Percentiles rank a stretch among this genome's conserved stretches.
phyloP scores from a whole-genome alignment of 2,113 vertebrate genomes.

The Sylvicapra grimmia region DNA sequence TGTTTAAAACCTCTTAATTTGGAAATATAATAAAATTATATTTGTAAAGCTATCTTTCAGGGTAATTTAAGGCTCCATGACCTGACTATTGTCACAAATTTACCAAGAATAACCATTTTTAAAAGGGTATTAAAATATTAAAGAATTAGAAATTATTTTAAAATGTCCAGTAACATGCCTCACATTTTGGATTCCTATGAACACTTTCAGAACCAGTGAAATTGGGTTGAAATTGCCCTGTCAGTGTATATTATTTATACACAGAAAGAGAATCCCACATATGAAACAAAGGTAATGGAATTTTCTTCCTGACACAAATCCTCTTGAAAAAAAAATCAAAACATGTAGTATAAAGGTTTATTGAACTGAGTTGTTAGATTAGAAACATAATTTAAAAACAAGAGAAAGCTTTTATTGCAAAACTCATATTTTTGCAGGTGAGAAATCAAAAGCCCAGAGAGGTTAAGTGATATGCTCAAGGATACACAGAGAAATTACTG shows the following conservation, averaged over 20 bases:
- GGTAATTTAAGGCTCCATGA: background rate
- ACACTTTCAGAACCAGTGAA: constrained; percentile 17
- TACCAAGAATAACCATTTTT: background rate
- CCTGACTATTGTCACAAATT: background rate
- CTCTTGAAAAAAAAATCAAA: constrained; percentile 27
- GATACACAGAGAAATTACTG: background rate
- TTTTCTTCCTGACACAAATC: constrained; percentile 23
- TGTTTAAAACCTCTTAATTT: background rate
- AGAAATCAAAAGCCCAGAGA: background rate
- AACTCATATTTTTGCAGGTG: background rate
- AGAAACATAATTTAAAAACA: background rate
- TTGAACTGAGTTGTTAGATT: background rate
- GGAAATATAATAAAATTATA: background rate
- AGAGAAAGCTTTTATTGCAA: background rate
- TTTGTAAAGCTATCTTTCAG: background rate
- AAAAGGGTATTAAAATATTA: background rate
- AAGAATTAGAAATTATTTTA: constrained; percentile 17
- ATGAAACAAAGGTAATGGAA: constrained; percentile 14
- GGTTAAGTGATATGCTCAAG: background rate
- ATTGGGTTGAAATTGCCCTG: background rate
- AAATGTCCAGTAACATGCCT: background rate
- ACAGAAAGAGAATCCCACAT: background rate
- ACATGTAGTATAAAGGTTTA: background rate
- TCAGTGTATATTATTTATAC: constrained; percentile 30
- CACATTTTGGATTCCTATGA: background rate